phyloP scores from a whole-genome alignment of 2,113 vertebrate genomes.

The Pseudonaja textilis region DNA sequence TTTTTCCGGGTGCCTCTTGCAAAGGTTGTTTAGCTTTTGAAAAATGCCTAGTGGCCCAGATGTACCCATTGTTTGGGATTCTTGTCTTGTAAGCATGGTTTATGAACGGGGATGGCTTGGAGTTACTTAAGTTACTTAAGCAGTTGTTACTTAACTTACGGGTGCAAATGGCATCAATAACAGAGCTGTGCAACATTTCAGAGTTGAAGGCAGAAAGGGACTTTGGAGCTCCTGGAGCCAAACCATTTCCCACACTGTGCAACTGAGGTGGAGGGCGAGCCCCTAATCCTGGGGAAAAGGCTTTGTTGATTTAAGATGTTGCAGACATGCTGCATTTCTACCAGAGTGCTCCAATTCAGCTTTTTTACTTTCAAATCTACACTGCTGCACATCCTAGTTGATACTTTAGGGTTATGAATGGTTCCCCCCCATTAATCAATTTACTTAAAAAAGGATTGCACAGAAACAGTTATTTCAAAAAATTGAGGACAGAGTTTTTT shows the following conservation, averaged over 20 bases:
- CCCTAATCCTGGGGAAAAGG: background rate
- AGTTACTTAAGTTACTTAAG: no score
- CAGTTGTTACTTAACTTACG: background rate
- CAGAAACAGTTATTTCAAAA: background rate
- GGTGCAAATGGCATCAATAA: background rate
- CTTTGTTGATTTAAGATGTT: background rate
- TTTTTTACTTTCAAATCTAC: background rate
- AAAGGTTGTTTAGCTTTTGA: background rate
- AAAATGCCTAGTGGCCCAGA: background rate
- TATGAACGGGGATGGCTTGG: background rate
- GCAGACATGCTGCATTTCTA: background rate
- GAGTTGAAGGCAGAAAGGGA: background rate
- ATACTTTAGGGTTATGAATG: background rate
- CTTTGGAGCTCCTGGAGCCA: background rate
- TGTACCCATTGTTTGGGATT: background rate
- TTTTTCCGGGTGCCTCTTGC: background rate
- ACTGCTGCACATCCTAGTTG: background rate
- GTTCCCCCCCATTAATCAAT: background rate
- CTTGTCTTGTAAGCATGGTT: background rate
- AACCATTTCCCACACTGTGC: background rate
- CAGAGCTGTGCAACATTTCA: background rate
- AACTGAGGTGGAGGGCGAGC: background rate
- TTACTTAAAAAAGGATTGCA: background rate
- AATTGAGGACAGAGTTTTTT: background rate
- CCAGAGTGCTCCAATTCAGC: background rate